These are phyloP conservation scores for Drosophila parvula DNA, from an alignment of 1,140 invertebrate species.

Conservation along the genomic window DNA sequence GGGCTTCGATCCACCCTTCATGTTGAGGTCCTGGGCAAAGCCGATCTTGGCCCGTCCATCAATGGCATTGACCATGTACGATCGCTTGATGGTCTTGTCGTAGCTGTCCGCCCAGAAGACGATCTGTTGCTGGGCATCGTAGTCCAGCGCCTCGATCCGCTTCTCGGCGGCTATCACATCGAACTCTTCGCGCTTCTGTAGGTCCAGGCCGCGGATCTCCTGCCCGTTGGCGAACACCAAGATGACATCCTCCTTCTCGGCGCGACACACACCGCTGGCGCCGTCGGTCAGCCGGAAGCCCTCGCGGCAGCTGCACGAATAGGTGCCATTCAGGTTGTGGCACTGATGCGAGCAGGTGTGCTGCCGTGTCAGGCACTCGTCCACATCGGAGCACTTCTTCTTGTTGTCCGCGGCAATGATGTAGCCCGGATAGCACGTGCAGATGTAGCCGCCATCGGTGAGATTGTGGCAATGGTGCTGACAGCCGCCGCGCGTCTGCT, in stretches of 20 bases:
- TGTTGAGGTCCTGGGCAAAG: constrained; percentile 94
- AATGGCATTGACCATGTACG: constrained; percentile 93
- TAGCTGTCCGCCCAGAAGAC: constrained; percentile 97
- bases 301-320: constrained; percentile 92
- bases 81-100: constrained; percentile 95
- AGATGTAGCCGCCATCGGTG: constrained; percentile 93
- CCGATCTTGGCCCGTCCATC: constrained; percentile 91
- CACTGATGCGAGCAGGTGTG: constrained; percentile 97
- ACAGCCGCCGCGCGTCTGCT: constrained; percentile 92
- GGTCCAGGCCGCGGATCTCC: constrained; percentile 91
- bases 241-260: constrained; percentile 87
- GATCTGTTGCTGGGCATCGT: constrained; percentile 91
- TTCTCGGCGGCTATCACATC: constrained; percentile 93
- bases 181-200: constrained; percentile 88
- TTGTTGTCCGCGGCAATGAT: constrained; percentile 90
- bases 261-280: constrained; percentile 92
- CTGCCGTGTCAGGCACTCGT: constrained; percentile 93
- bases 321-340: constrained; percentile 95
- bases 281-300: constrained; percentile 91
- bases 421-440: constrained; percentile 94
- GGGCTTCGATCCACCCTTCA: constrained; percentile 92
- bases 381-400: constrained; percentile 93
- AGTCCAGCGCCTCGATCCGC: constrained; percentile 94
- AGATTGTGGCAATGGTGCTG: constrained; percentile 95
- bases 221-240: constrained; percentile 92